A percentile compares a stretch with the other conserved stretches of the same genome.
These are phyloP conservation scores for Nomada goodeniana DNA, from an alignment of 2,888 invertebrate species.

Conservation along the genomic window DNA sequence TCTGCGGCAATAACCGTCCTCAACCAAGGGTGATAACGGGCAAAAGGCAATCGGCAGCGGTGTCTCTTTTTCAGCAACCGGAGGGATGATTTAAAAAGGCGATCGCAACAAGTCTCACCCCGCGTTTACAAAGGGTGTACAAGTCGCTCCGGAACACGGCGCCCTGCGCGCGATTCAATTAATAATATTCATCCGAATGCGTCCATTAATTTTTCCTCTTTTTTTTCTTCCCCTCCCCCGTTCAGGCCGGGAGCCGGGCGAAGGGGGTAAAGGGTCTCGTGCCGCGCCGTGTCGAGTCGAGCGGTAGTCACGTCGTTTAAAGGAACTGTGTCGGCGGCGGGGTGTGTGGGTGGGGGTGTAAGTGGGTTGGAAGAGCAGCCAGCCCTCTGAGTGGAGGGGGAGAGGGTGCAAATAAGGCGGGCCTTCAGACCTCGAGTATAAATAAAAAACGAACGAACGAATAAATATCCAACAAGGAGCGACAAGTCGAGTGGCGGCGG, in stretches of 20 bases:
- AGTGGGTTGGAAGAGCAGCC: constrained; percentile 70
- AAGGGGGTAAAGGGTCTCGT: constrained; percentile 78
- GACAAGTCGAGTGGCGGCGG: constrained; percentile 79
- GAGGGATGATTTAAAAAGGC: constrained; percentile 66
- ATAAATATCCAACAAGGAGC: constrained; percentile 83
- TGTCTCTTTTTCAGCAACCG: constrained; percentile 54
- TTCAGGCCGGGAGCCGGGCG: constrained; percentile 17
- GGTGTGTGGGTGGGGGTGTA: constrained; percentile 65
- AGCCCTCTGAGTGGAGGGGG: constrained; percentile 41
- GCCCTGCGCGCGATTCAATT: constrained; percentile 80
- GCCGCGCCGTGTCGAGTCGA: constrained; percentile 59
- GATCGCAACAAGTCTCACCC: constrained; percentile 77
- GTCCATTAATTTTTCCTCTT: constrained; percentile 79
- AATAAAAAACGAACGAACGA: constrained; percentile 83
- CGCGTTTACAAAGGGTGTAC: constrained; percentile 67
- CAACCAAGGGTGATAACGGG: constrained; percentile 64
- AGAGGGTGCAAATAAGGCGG: constrained; percentile 79
- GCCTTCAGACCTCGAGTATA: constrained; percentile 80
- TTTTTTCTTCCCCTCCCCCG: constrained; percentile 2
- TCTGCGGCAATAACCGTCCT: constrained; percentile 57
- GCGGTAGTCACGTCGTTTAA: constrained; percentile 77
- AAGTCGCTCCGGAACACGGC: constrained; percentile 71
- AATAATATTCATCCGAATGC: constrained; percentile 83
- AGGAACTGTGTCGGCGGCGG: constrained; percentile 69
- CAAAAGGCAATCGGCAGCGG: constrained; percentile 70